Conservation (phyloP, 2,797 vertebrate genomes). For the Caiman crocodilus region DNA sequence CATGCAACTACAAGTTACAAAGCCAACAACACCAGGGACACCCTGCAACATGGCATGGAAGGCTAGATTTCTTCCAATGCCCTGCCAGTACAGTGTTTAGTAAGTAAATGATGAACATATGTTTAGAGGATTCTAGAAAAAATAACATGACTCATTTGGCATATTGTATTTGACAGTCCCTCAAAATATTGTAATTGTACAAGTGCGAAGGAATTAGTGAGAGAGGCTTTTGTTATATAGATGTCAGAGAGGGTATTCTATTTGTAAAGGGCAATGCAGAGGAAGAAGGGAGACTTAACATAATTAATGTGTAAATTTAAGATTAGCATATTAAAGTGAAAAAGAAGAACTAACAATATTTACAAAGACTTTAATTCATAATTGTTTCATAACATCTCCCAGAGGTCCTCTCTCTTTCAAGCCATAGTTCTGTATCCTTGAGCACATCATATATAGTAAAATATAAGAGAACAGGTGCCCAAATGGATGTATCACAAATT, state of each 20-base stretch:
- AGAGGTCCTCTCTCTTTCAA: neutral
- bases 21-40: no score
- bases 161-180: neutral
- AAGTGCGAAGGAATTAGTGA: neutral
- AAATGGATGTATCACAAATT: neutral
- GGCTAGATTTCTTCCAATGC: no score
- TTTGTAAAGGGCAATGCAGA: neutral
- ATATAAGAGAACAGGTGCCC: neutral
- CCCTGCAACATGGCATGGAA: no score
- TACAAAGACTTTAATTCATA: neutral
- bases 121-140: no score
- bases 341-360: neutral
- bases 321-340: neutral
- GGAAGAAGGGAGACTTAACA: no score
- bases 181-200: neutral
- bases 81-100: no score
- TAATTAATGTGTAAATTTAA: no score
- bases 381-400: neutral
- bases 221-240: neutral
- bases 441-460: neutral
- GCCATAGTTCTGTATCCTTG: neutral
- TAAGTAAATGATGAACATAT: no score
- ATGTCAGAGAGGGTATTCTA: neutral
- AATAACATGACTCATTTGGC: no score
- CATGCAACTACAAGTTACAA: no score